Base-by-base conservation (phyloP, 2,113 vertebrate genomes). In the Syngnathoides biaculeatus region DNA sequence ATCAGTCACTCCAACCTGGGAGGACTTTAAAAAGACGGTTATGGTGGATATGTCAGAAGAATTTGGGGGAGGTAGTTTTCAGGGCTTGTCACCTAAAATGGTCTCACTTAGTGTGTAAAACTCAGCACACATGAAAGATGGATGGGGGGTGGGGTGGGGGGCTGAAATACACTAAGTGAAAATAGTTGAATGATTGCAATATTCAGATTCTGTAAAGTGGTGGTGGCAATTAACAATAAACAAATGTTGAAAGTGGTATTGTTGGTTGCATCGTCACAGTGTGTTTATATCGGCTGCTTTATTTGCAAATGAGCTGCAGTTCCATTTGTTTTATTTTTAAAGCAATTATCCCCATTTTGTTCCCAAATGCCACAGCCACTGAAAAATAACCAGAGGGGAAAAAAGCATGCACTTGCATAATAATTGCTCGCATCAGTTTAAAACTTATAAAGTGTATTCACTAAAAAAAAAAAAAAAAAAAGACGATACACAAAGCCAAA, bases 1-100 rank as follows among this genome's bases (percentile, higher is more conserved):
- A 84, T 84, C 78, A 65, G 70, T 77, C 72, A 67, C 70, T 68
- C 67, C 65, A 59, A 62, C 64, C 43, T 64, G 59, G 50, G 68
- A 57, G 26, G 22, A 58, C 69, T 72, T 86, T 75, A 81, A 76
- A 86, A 64, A 79, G 42, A 47, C 17, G 52, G 61, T 75, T 77
- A 79, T 40, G 20, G 77, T 71, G 80, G 68, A 66, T 73, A 76
- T 35, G 30, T 72, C 53, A 66, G 35, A 68, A 53, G 42, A 60
- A 48, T 43, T 52, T 69, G 79, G 50, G 17, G 17, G 75, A 79
- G 72, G 68, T 26, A 35, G 30, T 35, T 35, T 35, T 35, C 30
- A 35, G 30, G 30, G 4, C 30, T 35, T 35, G 20, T 52, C 20
- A 52, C 20, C 20, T 52, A 52, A 52, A 52, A 52, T 52, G 5